phyloP scores from a whole-genome alignment of 2,888 invertebrate genomes.

The Drosophila austrosaltans region DNA sequence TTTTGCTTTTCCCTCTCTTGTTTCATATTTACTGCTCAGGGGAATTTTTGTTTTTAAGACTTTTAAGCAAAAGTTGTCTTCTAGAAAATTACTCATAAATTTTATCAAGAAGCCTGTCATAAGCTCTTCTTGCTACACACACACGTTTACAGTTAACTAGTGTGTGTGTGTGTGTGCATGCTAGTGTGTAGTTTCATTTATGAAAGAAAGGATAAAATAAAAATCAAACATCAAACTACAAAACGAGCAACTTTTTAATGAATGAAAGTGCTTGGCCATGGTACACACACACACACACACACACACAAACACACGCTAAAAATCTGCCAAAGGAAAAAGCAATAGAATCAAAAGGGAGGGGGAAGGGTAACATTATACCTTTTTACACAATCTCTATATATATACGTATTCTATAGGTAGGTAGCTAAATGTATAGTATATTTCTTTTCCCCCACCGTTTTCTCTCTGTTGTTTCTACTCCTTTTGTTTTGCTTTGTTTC shows the following conservation, averaged over 20 bases:
- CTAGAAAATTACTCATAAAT: slow-evolving; percentile 44
- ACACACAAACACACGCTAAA: background rate
- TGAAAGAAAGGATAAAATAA: slow-evolving; percentile 7
- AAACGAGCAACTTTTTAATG: slow-evolving; percentile 12
- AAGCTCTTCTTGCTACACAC: background rate
- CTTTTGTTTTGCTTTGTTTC: slow-evolving; percentile 51
- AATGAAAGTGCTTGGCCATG: slow-evolving; percentile 8
- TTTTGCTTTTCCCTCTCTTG: background rate
- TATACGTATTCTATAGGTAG: background rate
- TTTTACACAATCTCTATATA: slow-evolving; percentile 4
- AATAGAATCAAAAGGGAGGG: background rate
- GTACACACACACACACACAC: background rate
- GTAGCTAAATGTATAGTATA: no score
- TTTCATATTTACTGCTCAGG: slow-evolving; percentile 9
- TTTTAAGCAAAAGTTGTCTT: slow-evolving; percentile 35
- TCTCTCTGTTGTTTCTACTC: slow-evolving; percentile 28
- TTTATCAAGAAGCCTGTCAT: slow-evolving; percentile 34
- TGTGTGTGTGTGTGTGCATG: background rate
- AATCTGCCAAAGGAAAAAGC: background rate
- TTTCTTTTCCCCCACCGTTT: slow-evolving; percentile 8
- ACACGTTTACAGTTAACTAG: no score
- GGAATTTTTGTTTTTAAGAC: slow-evolving; percentile 9
- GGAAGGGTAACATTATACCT: background rate
- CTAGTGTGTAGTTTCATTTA: slow-evolving; percentile 7
- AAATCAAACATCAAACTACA: slow-evolving; percentile 15